A percentile compares a stretch with the other conserved stretches of the same genome.
These are phyloP conservation scores for Sesamia inferens DNA, from an alignment of 2,888 invertebrate genomes.

Conservation along the genomic window DNA sequence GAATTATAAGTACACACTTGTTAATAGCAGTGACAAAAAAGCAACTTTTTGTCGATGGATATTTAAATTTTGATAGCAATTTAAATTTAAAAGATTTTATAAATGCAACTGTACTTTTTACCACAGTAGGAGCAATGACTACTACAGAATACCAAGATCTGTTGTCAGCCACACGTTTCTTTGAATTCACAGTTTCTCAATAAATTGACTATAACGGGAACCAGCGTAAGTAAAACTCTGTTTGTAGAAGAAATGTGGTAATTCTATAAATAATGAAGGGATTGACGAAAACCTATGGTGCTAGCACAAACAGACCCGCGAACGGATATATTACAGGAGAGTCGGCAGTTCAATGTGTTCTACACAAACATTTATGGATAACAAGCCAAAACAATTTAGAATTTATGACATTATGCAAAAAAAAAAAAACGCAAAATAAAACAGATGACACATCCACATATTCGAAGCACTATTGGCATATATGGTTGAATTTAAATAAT, in stretches of 20 bases:
- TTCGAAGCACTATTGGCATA: not conserved
- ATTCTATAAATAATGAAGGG: conserved; percentile 63
- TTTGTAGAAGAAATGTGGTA: conserved; percentile 59
- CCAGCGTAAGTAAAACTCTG: conserved; percentile 40
- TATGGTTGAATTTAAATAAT: conserved; percentile 1
- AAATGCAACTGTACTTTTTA: conserved; percentile 3
- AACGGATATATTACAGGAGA: conserved; percentile 77
- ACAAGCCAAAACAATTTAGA: conserved; percentile 9
- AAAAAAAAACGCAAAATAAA: too few relatives aligned
- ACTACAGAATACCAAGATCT: conserved; percentile 21
- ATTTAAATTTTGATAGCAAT: not conserved
- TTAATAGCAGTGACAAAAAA: conserved; percentile 57
- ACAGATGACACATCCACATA: not conserved
- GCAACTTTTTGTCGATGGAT: conserved; percentile 2
- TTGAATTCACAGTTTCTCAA: conserved; percentile 37
- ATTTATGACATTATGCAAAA: too few relatives aligned
- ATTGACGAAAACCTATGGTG: conserved; percentile 53
- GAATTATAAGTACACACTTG: conserved; percentile 57
- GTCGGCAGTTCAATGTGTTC: conserved; percentile 66
- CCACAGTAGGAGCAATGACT: not conserved
- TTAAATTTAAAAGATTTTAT: not conserved
- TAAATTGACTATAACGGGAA: conserved; percentile 39
- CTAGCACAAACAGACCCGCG: conserved; percentile 67
- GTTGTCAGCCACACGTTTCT: conserved; percentile 21
- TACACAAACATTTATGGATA: conserved; percentile 29